Base-by-base conservation (phyloP, 1,140 invertebrate genomes). In the Nephila pilipes region DNA sequence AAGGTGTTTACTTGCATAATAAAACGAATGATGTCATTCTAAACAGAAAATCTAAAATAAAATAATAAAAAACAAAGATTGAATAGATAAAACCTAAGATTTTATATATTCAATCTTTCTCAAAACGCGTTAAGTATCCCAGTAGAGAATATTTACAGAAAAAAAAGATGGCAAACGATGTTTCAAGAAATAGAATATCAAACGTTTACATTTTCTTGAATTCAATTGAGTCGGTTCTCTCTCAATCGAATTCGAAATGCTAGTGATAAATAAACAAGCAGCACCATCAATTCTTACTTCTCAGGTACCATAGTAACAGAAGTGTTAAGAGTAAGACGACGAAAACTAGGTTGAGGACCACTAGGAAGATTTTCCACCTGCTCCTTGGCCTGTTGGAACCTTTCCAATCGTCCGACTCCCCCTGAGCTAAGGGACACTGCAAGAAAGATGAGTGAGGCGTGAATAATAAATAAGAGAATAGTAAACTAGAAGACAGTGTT, bases 391-490 rank as follows among this genome's bases (percentile, higher is more conserved):
- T 58, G 80, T 85, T 92, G 14, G 90, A 85, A 57, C 81, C 90
- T 46, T 92, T 92, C 90, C 90, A 92, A 57, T 92, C 90, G 55
- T 92, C 90, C 32, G 90, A 60, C 16, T 92, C 90, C 1, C 79
- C 90, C 29, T 92, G 58, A 16, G 90, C 90, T 57, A 92, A 36
- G 36, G 90, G 90, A 75, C 90, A 92, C 90, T 92, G 38, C n/a
- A 92, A 85, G n/a, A 83, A 29, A 63, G 36, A 87, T 29, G 60
- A 65, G 60, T 6, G 3, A 60, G 29, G 22, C n/a, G 46, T 46
- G 20, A 83, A 83, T 54, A 55, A 83, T 54, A 54, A 25, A 83
- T 83, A 29, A 12, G 46, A 18, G n/a, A 25, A 65, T 12, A 65
- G 63, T 25, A 65, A 65, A 65, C 60, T 10, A 25, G 25, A 65